Evolutionary conservation across 2,113 vertebrate species (phyloP).

Genomic region (Chiloscyllium plagiosum): DNA sequence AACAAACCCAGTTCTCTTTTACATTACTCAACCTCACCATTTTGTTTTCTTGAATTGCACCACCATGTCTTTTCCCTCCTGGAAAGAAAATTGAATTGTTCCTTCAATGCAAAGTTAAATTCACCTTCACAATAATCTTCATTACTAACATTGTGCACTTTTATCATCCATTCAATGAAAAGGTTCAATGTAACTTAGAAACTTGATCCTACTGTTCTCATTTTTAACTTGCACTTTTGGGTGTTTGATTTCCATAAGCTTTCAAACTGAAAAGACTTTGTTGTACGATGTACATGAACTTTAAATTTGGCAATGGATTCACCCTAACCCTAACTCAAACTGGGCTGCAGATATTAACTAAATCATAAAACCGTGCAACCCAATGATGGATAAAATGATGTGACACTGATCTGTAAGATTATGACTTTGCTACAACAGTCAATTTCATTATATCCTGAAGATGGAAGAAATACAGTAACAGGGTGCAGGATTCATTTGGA

Average conservation of each 20-base stretch:
- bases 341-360: background rate
- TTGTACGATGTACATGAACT: background rate
- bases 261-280: background rate
- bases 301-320: background rate
- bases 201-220: too few species aligned
- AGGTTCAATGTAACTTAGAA: background rate
- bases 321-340: too few species aligned
- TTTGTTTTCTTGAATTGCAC: background rate
- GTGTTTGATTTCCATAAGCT: background rate
- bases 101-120: background rate
- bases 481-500: slow-evolving; percentile 44
- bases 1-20: background rate
- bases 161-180: background rate
- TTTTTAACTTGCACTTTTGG: background rate
- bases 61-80: background rate
- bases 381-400: slow-evolving; percentile 42
- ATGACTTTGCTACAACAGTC: slow-evolving; percentile 45
- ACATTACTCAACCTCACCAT: background rate
- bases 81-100: background rate
- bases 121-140: background rate
- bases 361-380: slow-evolving; percentile 41
- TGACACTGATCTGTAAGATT: slow-evolving; percentile 42
- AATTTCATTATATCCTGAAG: slow-evolving; percentile 44
- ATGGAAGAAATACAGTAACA: slow-evolving; percentile 44
- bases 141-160: background rate